These are phyloP conservation scores for Ammospiza nelsoni DNA, from an alignment of 2,113 vertebrate genomes.

Conservation along the genomic window DNA sequence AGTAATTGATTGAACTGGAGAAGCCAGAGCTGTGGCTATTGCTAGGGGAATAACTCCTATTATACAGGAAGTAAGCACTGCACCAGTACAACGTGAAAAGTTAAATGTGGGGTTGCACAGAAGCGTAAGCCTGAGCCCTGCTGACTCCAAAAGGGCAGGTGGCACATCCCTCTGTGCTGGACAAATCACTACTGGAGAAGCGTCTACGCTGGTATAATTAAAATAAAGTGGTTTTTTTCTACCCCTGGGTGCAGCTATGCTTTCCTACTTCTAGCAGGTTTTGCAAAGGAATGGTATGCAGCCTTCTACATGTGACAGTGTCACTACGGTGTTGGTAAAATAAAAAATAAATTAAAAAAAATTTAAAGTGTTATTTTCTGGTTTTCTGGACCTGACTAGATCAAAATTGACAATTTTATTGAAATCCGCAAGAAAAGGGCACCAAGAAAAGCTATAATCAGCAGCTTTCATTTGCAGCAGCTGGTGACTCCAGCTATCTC, in stretches of 20 bases:
- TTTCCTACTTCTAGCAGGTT: not conserved
- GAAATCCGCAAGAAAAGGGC: not conserved
- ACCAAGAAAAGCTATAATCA: not conserved
- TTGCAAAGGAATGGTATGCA: not conserved
- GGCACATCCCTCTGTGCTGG: not conserved
- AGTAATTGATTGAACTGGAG: not conserved
- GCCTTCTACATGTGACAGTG: not conserved
- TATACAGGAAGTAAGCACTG: not conserved
- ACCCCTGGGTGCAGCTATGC: not conserved
- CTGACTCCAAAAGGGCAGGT: rapidly evolving
- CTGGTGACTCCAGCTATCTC: slow-evolving; percentile 16
- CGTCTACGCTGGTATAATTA: not conserved
- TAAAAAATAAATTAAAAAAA: too few relatives aligned
- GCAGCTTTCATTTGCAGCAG: not conserved
- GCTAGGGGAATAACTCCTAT: not conserved
- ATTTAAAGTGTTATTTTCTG: not conserved
- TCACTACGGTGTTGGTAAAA: rapidly evolving
- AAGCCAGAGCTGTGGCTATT: not conserved
- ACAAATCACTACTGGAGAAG: not conserved
- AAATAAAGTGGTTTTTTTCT: not conserved
- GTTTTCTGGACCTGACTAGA: not conserved
- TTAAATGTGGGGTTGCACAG: not conserved
- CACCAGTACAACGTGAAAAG: not conserved
- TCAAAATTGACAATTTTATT: not conserved
- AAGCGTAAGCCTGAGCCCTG: rapidly evolving